A percentile compares a stretch with the other conserved stretches of the same genome.
Conservation (phyloP, 1,140 invertebrate genomes). For the Elymnias hypermnestra region DNA sequence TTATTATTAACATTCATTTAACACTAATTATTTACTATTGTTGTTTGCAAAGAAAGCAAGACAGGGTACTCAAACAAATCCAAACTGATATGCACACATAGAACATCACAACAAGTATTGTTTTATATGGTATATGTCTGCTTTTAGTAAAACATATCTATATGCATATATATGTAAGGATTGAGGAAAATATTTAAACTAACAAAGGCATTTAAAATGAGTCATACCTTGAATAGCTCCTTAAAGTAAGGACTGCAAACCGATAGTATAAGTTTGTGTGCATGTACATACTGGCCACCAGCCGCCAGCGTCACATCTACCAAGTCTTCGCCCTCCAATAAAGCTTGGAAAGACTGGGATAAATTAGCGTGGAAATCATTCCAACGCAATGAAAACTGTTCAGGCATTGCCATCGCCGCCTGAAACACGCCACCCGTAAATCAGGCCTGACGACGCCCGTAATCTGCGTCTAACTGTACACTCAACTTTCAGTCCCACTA, state of each 20-base stretch:
- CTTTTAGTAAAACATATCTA: constrained; percentile 16
- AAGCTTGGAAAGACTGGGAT: constrained; percentile 81
- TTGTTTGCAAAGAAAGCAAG: constrained; percentile 14
- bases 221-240: constrained; percentile 83
- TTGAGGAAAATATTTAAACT: constrained; percentile 30
- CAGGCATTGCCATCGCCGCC: constrained; percentile 59
- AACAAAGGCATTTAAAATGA: constrained; percentile 39
- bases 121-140: constrained; percentile 26
- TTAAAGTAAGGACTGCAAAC: constrained; percentile 85
- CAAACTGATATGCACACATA: constrained; percentile 2
- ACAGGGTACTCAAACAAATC: constrained; percentile 8
- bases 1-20: constrained; percentile 9
- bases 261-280: constrained; percentile 83
- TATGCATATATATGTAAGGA: constrained; percentile 23
- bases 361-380: constrained; percentile 90
- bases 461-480: constrained; percentile 51
- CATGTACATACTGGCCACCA: constrained; percentile 81
- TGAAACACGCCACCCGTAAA: constrained; percentile 35
- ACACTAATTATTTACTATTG: constrained; percentile 9
- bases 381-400: constrained; percentile 90
- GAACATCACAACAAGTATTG: constrained; percentile 18
- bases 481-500: constrained; percentile 58
- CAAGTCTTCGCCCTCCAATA: constrained; percentile 81
- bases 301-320: constrained; percentile 86
- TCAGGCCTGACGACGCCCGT: constrained; percentile 38